Base-by-base conservation (phyloP, 92 coral and sea anemone species). In the Meandrina meandrites region DNA sequence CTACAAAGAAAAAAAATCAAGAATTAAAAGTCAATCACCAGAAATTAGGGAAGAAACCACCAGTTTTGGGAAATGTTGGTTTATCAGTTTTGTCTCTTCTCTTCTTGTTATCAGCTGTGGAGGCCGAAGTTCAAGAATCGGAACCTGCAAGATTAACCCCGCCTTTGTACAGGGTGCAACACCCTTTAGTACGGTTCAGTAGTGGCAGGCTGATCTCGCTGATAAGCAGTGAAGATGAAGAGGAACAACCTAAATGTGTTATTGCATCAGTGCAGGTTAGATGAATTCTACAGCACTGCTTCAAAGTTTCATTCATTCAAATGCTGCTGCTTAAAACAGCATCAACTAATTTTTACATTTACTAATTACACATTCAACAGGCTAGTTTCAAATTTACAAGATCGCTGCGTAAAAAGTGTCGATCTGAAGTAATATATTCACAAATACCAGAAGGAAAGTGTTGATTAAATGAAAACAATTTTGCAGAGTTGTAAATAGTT, bases 191-290 rank as follows among this genome's bases (percentile, higher is more conserved):
- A 67, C 84, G 45, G 24, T 79, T 86, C 35, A 76, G 88, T 64
- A 83, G 88, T 0, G 76, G 82, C 53, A 77, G 60, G 32, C 47
- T 85, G 73, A 32, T 85, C n/a, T 85, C 88, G 14, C 21, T 85
- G 13, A 45, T 85, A 11, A 70, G 82, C 34, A 21, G 88, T 24
- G 81, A 76, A 24, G 88, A 85, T 19, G 66, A 47, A 24, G 83
- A 85, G 22, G 45, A 53, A 11, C 57, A 47, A 45, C 88, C 88
- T 37, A 85, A 40, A 45, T 76, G 83, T 48, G 79, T 79, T 4
- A 27, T 85, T 76, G 82, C 88, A 14, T 45, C 88, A 40, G 88
- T 85, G 19, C 82, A 85, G 88, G 88, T 85, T 30, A 66, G 88
- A 30, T 18, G 0, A 37, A 17, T 57, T 27, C 31, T 47, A 11